phyloP scores from a whole-genome alignment of 2,888 invertebrate genomes.

The Parthenolecanium corni region DNA sequence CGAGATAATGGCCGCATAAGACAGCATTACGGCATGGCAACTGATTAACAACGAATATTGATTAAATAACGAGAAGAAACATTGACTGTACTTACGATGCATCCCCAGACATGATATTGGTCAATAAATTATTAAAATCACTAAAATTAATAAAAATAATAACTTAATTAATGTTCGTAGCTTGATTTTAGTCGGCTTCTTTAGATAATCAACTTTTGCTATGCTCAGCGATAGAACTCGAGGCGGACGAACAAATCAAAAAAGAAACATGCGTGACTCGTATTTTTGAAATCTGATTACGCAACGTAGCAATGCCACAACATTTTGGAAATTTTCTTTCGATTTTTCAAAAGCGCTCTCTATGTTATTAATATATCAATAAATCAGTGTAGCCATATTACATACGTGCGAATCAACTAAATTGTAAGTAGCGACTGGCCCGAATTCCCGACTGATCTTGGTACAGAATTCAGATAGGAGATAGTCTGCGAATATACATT shows the following conservation, averaged over 20 bases:
- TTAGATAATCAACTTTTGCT: neutral
- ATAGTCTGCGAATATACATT: no score
- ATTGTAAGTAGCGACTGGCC: no score
- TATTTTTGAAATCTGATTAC: constrained; percentile 2
- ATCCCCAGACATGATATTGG: constrained; percentile 17
- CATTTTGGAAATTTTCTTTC: no score
- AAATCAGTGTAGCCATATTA: no score
- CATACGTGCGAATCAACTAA: no score
- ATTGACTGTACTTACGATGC: constrained; percentile 16
- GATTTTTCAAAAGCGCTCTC: no score
- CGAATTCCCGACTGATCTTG: no score
- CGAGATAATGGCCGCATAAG: neutral
- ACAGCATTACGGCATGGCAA: no score
- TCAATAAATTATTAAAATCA: constrained; percentile 12
- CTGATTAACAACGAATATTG: no score
- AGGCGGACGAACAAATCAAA: constrained; percentile 2
- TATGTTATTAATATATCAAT: no score
- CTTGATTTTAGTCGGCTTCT: constrained; percentile 15
- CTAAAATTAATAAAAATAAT: constrained; percentile 12
- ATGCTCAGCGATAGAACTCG: neutral
- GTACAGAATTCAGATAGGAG: no score
- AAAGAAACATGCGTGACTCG: constrained; percentile 26
- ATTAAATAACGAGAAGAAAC: neutral
- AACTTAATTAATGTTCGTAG: neutral
- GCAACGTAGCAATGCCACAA: neutral